These are phyloP conservation scores for Clanis bilineata DNA, from an alignment of 2,888 invertebrate species.

Conservation along the genomic window DNA sequence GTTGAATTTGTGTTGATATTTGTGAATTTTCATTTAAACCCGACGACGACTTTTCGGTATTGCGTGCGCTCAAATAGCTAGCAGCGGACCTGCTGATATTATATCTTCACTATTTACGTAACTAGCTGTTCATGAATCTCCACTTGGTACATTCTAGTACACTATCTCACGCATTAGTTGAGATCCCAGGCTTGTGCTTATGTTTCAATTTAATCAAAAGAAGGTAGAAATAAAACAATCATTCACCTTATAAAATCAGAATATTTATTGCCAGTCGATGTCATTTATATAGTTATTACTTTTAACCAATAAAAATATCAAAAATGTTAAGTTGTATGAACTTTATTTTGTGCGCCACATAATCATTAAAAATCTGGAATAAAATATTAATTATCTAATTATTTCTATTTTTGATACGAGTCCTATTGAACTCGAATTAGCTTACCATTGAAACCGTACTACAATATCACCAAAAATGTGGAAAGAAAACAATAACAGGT, in stretches of 20 bases:
- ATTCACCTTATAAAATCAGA: neutral
- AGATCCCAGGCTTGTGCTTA: too few relatives aligned
- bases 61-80: too few relatives aligned
- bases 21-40: too few relatives aligned
- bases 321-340: neutral
- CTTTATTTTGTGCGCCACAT: neutral
- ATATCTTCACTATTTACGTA: too few relatives aligned
- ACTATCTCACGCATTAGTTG: too few relatives aligned
- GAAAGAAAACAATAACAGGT: neutral
- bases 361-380: neutral
- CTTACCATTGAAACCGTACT: neutral
- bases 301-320: neutral
- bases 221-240: neutral
- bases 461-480: neutral
- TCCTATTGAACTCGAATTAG: neutral
- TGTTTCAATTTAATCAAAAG: too few relatives aligned
- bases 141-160: too few relatives aligned
- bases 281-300: constrained; percentile 1
- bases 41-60: too few relatives aligned
- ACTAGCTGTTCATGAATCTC: too few relatives aligned
- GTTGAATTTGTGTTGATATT: too few relatives aligned
- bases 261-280: constrained; percentile 17
- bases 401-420: constrained; percentile 20
- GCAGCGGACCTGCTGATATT: too few relatives aligned
- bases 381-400: constrained; percentile 19